Evolutionary conservation across 2,797 vertebrate species (phyloP).

Genomic region (Lutjanus argentimaculatus): DNA sequence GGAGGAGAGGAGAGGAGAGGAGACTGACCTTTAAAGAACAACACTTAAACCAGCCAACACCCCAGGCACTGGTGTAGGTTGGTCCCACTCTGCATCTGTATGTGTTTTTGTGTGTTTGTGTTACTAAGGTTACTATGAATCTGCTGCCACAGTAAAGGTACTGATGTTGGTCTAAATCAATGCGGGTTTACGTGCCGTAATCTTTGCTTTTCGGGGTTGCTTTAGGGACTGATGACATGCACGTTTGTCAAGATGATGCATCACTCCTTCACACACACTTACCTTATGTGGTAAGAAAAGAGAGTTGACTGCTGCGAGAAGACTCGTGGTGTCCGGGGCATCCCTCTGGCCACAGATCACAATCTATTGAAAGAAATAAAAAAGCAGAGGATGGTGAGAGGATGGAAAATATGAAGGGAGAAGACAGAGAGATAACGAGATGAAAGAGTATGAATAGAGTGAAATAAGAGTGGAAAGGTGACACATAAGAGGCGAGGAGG

Average conservation of each 20-base stretch:
- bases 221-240: conserved; percentile 14
- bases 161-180: conserved; percentile 18
- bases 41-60: conserved; percentile 51
- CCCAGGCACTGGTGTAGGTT: conserved; percentile 38
- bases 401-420: neutral
- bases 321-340: conserved; percentile 87
- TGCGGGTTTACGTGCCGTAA: conserved; percentile 28
- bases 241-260: conserved; percentile 19
- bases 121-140: conserved; percentile 46
- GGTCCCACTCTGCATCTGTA: conserved; percentile 14
- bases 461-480: conserved; percentile 56
- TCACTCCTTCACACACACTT: conserved; percentile 42
- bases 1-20: conserved; percentile 29
- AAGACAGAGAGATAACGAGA: conserved; percentile 44
- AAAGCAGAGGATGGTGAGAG: neutral
- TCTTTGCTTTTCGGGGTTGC: conserved; percentile 43
- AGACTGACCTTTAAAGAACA: conserved; percentile 57
- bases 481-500: neutral
- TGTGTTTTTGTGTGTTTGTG: neutral
- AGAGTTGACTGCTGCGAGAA: conserved; percentile 87
- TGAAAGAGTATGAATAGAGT: conserved; percentile 32
- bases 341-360: conserved; percentile 91
- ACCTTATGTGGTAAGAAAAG: conserved; percentile 93
- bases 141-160: conserved; percentile 17
- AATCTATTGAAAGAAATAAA: conserved; percentile 80